Conservation (phyloP, 2,888 invertebrate genomes). For the Acronicta psi region DNA sequence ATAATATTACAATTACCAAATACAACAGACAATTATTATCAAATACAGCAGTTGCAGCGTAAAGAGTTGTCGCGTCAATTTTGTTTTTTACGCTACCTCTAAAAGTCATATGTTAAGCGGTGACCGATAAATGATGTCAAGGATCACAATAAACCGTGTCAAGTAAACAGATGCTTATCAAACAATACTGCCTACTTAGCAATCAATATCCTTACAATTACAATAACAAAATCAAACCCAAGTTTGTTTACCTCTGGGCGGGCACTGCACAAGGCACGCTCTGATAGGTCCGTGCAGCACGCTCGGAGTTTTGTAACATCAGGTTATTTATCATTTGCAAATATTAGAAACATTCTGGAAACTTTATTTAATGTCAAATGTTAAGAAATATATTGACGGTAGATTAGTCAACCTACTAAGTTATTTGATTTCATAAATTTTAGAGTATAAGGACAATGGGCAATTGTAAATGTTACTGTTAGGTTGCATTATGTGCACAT, state of each 20-base stretch:
- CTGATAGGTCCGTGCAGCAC: slow-evolving; percentile 56
- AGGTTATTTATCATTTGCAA: slow-evolving; percentile 27
- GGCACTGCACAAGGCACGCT: slow-evolving; percentile 26
- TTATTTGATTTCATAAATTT: background rate
- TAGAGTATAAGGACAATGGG: too few relatives aligned
- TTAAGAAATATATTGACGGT: slow-evolving; percentile 11
- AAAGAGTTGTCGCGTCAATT: too few relatives aligned
- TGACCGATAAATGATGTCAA: slow-evolving; percentile 38
- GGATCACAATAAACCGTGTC: slow-evolving; percentile 46
- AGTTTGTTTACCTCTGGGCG: slow-evolving; percentile 68
- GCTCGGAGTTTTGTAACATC: slow-evolving; percentile 59
- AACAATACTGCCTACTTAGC: slow-evolving; percentile 33
- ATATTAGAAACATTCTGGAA: slow-evolving; percentile 2
- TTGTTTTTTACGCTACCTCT: background rate
- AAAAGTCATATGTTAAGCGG: slow-evolving; percentile 9
- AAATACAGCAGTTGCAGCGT: too few relatives aligned
- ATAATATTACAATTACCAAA: too few relatives aligned
- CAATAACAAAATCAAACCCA: slow-evolving; percentile 50
- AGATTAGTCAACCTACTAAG: background rate
- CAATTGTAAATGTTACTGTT: too few relatives aligned
- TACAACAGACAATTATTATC: too few relatives aligned
- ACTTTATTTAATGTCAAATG: slow-evolving; percentile 12
- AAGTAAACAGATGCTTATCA: slow-evolving; percentile 46
- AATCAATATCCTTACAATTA: slow-evolving; percentile 40
- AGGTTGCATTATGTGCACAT: too few relatives aligned